Conservation (phyloP, 1,140 invertebrate species). For the Orius insidiosus region DNA sequence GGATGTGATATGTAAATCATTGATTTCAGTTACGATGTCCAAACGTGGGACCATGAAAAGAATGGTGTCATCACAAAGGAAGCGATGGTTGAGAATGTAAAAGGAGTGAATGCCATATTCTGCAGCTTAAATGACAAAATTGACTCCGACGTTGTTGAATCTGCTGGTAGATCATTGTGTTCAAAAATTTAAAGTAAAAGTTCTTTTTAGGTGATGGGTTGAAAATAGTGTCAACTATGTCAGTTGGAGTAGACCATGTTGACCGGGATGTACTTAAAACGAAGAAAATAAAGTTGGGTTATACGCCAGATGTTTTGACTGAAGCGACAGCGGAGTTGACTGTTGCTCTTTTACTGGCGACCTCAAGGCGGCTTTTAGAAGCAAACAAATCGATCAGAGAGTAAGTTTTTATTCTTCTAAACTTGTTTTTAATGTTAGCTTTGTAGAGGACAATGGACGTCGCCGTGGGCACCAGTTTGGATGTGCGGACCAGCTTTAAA, state of each 20-base stretch:
- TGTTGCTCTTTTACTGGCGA: conserved; percentile 57
- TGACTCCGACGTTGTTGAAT: conserved; percentile 6
- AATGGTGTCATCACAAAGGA: conserved; percentile 2
- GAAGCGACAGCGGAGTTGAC: conserved; percentile 83
- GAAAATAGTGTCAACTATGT: conserved; percentile 77
- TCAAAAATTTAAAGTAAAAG: conserved; percentile 4
- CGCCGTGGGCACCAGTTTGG: conserved; percentile 67
- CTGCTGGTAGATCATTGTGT: too few species aligned
- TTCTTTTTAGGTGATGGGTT: conserved; percentile 45
- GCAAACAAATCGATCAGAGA: conserved; percentile 50
- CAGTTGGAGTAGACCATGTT: conserved; percentile 75
- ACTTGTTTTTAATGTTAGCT: background rate
- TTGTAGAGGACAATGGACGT: conserved; percentile 56
- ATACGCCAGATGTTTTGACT: conserved; percentile 82
- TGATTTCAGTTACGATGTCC: conserved; percentile 3
- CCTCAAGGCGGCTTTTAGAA: conserved; percentile 65
- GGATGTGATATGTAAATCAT: too few species aligned
- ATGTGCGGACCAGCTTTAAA: conserved; percentile 72
- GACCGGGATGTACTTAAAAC: conserved; percentile 47
- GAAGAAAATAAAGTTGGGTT: conserved; percentile 57
- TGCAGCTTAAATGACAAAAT: conserved; percentile 7
- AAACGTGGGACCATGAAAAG: conserved; percentile 5
- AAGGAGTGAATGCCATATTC: background rate
- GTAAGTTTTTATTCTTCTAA: conserved; percentile 23
- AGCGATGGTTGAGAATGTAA: background rate